Evolutionary conservation across 2,113 vertebrate genomes (phyloP).

Genomic region (Paralichthys olivaceus): DNA sequence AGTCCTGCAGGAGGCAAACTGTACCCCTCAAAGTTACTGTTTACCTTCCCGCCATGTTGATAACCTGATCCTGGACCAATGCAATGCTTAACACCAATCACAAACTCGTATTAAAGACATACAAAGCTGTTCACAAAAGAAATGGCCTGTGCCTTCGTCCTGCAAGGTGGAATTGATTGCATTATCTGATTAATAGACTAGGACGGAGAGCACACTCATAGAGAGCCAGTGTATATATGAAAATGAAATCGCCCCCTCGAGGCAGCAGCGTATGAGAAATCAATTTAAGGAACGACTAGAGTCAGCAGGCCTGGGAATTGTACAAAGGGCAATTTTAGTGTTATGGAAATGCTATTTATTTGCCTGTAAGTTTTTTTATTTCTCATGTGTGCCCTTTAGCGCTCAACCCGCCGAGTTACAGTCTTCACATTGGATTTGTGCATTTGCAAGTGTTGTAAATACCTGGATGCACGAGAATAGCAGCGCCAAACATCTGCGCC

Average conservation of each 20-base stretch:
- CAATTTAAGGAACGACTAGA: constrained; percentile 77
- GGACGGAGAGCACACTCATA: constrained; percentile 40
- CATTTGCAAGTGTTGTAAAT: constrained; percentile 11
- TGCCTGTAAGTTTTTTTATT: constrained; percentile 65
- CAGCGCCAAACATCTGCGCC: not conserved
- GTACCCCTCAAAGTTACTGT: not conserved
- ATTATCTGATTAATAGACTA: constrained; percentile 74
- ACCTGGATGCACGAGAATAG: constrained; percentile 23
- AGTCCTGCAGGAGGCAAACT: not conserved
- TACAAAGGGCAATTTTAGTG: constrained; percentile 77
- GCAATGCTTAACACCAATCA: constrained; percentile 11
- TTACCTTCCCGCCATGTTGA: not conserved
- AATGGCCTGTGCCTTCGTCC: constrained; percentile 45
- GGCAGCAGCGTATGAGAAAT: constrained; percentile 75
- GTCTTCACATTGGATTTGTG: constrained; percentile 31
- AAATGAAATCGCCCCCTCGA: constrained; percentile 72
- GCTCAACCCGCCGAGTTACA: constrained; percentile 10
- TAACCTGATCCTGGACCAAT: not conserved
- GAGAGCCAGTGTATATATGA: constrained; percentile 63
- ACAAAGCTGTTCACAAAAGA: constrained; percentile 55
- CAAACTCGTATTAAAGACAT: constrained; percentile 55
- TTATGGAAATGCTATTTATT: constrained; percentile 77
- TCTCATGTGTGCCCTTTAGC: constrained; percentile 62
- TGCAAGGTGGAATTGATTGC: constrained; percentile 68
- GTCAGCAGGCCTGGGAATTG: constrained; percentile 75